Percentiles rank a stretch among this genome's conserved stretches.
phyloP scores from a whole-genome alignment of 2,113 vertebrate genomes.

The Vanacampus margaritifer region DNA sequence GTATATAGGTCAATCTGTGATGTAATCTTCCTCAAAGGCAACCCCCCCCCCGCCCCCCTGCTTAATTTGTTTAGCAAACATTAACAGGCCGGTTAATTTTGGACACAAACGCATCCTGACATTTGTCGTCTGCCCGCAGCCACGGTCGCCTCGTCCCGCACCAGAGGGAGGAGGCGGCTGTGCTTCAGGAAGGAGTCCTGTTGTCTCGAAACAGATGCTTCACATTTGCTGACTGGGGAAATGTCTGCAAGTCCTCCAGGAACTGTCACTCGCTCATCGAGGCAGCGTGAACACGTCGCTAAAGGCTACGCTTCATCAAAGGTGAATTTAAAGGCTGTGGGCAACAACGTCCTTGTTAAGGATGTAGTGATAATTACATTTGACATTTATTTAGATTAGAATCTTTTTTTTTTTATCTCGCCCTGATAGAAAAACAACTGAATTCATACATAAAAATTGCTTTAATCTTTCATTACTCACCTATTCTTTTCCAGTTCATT shows the following conservation, averaged over 20 bases:
- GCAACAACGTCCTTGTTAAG: neutral
- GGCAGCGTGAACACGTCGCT: constrained; percentile 18
- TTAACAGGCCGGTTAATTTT: constrained; percentile 19
- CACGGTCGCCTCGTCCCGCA: constrained; percentile 22
- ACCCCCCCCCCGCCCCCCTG: neutral
- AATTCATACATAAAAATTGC: constrained; percentile 14
- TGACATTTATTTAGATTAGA: neutral
- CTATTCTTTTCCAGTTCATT: constrained; percentile 96
- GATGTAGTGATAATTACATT: neutral
- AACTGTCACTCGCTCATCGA: constrained; percentile 31
- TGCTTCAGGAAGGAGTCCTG: constrained; percentile 56
- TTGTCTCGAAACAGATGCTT: constrained; percentile 65
- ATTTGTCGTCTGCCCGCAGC: constrained; percentile 25
- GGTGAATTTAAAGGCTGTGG: constrained; percentile 2
- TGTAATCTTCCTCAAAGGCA: constrained; percentile 28
- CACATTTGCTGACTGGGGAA: constrained; percentile 62
- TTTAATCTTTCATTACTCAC: constrained; percentile 70
- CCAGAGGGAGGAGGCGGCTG: constrained; percentile 27
- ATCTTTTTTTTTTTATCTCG: neutral
- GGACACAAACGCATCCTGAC: constrained; percentile 20
- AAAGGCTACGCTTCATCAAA: constrained; percentile 6
- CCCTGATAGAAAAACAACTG: neutral
- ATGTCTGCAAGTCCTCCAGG: constrained; percentile 52
- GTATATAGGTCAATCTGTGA: constrained; percentile 60
- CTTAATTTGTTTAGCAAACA: constrained; percentile 8